Conservation (phyloP, 2,113 vertebrate genomes). For the Nasalis larvatus region DNA sequence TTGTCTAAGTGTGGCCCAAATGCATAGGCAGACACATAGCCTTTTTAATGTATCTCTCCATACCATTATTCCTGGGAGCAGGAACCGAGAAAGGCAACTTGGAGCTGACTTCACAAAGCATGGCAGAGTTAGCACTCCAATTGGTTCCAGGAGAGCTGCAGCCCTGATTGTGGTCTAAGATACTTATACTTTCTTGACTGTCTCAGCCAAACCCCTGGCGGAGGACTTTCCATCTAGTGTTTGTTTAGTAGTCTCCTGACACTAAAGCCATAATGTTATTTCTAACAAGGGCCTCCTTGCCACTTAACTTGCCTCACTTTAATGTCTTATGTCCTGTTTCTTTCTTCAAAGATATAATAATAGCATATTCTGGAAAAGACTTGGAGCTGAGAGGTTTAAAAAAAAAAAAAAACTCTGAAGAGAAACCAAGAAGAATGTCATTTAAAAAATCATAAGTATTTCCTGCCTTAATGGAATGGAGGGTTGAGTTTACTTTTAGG, state of each 20-base stretch:
- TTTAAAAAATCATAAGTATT: background rate
- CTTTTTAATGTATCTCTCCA: background rate
- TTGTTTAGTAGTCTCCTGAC: background rate
- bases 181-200: background rate
- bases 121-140: rapidly evolving
- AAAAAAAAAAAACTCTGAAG: background rate
- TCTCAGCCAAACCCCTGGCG: background rate
- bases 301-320: background rate
- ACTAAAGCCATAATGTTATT: background rate
- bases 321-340: background rate
- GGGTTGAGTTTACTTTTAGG: background rate
- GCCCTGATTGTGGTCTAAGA: background rate
- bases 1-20: background rate
- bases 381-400: background rate
- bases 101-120: background rate
- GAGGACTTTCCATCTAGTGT: background rate
- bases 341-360: background rate
- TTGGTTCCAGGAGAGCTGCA: background rate
- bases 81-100: background rate
- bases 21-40: rapidly evolving
- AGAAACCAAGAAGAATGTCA: background rate
- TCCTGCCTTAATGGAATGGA: background rate
- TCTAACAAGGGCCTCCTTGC: background rate
- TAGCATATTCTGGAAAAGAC: background rate
- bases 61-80: background rate